These are phyloP conservation scores for Rhogogaster chlorosoma DNA, from an alignment of 2,888 invertebrate genomes.

Conservation along the genomic window DNA sequence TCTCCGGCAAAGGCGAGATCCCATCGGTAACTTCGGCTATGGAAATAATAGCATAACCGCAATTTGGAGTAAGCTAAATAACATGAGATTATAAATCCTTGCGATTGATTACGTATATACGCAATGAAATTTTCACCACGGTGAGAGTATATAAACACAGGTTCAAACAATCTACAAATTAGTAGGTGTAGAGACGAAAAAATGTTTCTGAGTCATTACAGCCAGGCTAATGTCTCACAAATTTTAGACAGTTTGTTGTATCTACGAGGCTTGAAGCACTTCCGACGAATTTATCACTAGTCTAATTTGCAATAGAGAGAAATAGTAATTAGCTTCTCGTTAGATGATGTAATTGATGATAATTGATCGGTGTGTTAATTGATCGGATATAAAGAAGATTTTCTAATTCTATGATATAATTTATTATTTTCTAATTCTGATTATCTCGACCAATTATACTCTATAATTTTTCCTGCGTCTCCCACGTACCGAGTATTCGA, in stretches of 20 bases:
- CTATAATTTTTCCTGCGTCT: neutral
- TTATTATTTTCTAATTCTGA: slow-evolving; percentile 25
- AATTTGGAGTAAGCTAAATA: neutral
- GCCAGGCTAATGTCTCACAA: neutral
- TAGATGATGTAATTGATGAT: neutral
- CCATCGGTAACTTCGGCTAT: neutral
- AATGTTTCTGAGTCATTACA: neutral
- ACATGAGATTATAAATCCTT: neutral
- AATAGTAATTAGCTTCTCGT: neutral
- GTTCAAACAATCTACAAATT: neutral
- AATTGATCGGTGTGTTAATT: neutral
- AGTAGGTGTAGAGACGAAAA: neutral
- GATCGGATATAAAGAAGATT: neutral
- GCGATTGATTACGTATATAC: neutral
- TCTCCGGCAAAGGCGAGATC: slow-evolving; percentile 31
- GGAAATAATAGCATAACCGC: neutral
- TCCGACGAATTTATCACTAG: neutral
- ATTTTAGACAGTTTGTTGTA: neutral
- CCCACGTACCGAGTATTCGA: slow-evolving; percentile 22
- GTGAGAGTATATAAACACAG: neutral
- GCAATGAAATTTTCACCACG: neutral
- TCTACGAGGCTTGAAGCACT: neutral
- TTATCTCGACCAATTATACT: slow-evolving; percentile 9
- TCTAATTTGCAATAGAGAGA: neutral
- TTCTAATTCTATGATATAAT: neutral